phyloP scores from a whole-genome alignment of 2,113 vertebrate species.

The Gallinago paraguaiae region DNA sequence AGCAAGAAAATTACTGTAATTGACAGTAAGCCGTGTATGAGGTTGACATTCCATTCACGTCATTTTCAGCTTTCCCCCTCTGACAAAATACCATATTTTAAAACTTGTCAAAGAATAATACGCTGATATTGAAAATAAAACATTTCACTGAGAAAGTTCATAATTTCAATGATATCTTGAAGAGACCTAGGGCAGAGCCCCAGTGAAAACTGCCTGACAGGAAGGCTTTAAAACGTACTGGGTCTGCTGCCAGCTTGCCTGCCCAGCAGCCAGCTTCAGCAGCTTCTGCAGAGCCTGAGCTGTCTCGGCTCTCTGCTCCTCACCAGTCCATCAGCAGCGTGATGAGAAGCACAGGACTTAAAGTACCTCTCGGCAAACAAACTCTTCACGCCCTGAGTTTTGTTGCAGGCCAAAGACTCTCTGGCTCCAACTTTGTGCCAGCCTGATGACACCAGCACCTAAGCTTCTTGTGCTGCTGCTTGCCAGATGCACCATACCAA shows the following conservation, averaged over 20 bases:
- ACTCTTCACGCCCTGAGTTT: no score
- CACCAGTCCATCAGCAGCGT: background rate
- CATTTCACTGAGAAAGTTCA: background rate
- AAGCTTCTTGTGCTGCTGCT: background rate
- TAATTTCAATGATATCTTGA: background rate
- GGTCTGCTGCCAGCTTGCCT: background rate
- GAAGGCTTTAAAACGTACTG: background rate
- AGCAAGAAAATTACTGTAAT: background rate
- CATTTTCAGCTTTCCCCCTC: background rate
- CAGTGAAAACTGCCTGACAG: fast-evolving
- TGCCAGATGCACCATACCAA: background rate
- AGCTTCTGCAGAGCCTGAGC: background rate
- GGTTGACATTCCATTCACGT: background rate
- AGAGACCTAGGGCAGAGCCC: background rate
- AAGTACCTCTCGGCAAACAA: background rate
- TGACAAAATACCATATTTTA: background rate
- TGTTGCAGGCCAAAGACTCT: background rate
- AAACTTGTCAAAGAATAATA: background rate
- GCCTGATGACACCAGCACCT: background rate
- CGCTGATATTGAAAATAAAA: background rate
- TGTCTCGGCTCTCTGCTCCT: fast-evolving
- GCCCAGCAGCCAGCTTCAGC: background rate
- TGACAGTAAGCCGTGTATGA: background rate
- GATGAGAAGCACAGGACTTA: background rate
- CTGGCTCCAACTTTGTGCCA: background rate